Base-by-base conservation (phyloP, 2,888 invertebrate genomes). In the Nomada goodeniana region DNA sequence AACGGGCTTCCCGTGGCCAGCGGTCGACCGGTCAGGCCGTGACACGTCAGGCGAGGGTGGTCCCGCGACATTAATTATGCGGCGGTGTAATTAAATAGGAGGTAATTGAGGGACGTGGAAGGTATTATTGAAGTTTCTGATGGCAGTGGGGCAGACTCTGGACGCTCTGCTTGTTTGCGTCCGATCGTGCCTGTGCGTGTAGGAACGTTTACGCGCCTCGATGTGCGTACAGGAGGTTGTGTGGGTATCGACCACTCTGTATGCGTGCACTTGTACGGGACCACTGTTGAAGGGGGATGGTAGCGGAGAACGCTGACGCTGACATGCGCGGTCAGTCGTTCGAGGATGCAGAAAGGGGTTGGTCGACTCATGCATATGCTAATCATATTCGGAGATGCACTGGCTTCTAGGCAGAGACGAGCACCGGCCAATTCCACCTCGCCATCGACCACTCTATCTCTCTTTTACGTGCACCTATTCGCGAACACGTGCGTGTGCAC, bases 81-180 rank as follows among this genome's bases (percentile, higher is more conserved):
- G 89, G 87, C 87, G 86, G 82, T 89, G 89, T 91, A 92, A 91
- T 91, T 91, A 91, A 92, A 91, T 92, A 90, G 89, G 80, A 88
- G 90, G 91, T 91, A 91, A 92, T 91, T 91, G 90, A 90, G 90
- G 89, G 90, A 90, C 87, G 89, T 87, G 88, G 88, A 89, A 88
- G 90, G 89, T 91, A 91, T 91, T 91, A 91, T 90, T 91, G 91
- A 91, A 91, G 92, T 91, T 92, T 92, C 90, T 86, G 90, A 90
- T 89, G 89, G 88, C 86, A 78, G 63, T 20, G 80, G 83, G 68
- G 72, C 59, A 65, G 68, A 70, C 36, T 13, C 20, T 55, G 65
- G 65, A 61, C 47, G 63, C 36, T 50, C 57, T 47, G 26, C 65
- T 86, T 82, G 83, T 86, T 80, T 87, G 87, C 71, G 74, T 76